Evolutionary conservation across 2,113 vertebrate species (phyloP).

Genomic region (Maccullochella peelii): DNA sequence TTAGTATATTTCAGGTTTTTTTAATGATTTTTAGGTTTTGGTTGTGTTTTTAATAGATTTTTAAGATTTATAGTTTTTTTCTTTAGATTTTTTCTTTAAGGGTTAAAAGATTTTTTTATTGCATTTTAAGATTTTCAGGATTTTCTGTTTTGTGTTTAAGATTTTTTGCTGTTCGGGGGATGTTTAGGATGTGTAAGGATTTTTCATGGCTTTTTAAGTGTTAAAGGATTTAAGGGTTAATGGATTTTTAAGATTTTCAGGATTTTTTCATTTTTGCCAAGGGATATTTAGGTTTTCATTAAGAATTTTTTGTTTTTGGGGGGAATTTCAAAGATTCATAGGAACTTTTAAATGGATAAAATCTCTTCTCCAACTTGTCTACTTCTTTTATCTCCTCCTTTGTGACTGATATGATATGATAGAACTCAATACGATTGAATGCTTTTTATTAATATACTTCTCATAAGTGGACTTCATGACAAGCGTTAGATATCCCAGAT

Average conservation of each 20-base stretch:
- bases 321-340: too few relatives aligned
- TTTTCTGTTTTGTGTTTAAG: background rate
- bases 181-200: background rate
- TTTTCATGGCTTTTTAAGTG: background rate
- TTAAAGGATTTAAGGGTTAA: background rate
- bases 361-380: background rate
- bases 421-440: background rate
- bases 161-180: fast-evolving
- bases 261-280: background rate
- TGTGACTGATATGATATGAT: background rate
- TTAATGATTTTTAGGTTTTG: background rate
- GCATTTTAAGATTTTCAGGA: background rate
- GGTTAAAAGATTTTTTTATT: background rate
- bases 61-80: background rate
- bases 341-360: background rate
- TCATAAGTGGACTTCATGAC: too few relatives aligned
- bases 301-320: background rate
- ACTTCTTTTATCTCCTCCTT: background rate
- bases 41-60: background rate
- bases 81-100: background rate
- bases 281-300: background rate
- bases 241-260: background rate
- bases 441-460: too few relatives aligned
- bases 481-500: background rate
- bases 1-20: background rate